These are phyloP conservation scores for Isichthys henryi DNA, from an alignment of 2,113 vertebrate species.

Conservation along the genomic window DNA sequence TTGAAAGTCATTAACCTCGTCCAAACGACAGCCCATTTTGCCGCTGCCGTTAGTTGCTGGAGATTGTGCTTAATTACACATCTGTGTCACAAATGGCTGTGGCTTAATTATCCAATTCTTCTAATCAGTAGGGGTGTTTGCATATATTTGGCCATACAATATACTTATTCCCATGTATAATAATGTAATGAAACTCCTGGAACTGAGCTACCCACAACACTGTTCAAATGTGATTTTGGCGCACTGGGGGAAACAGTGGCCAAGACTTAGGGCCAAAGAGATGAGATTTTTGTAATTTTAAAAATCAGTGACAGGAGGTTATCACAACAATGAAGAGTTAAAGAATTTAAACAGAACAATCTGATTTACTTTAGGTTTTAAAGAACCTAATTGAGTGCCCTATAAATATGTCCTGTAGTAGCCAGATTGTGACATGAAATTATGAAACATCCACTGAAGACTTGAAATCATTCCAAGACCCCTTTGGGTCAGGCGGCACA, in stretches of 20 bases:
- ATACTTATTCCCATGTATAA: not conserved
- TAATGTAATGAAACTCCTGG: not conserved
- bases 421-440: not conserved
- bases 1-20: not conserved
- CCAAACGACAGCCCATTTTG: not conserved
- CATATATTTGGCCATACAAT: not conserved
- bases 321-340: no score
- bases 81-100: slow-evolving; percentile 1
- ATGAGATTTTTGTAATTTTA: not conserved
- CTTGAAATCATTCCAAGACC: slow-evolving; percentile 25
- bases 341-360: not conserved
- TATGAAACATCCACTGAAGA: not conserved
- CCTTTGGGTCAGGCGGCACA: not conserved
- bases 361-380: not conserved
- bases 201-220: not conserved
- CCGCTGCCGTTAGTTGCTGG: not conserved
- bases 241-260: not conserved
- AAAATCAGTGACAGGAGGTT: not conserved
- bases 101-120: not conserved
- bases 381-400: not conserved
- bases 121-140: not conserved
- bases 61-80: not conserved
- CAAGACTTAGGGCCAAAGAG: not conserved
- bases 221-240: not conserved
- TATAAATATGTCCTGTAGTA: not conserved